Evolutionary conservation across 2,113 vertebrate species (phyloP).

Genomic region (Gadus macrocephalus): DNA sequence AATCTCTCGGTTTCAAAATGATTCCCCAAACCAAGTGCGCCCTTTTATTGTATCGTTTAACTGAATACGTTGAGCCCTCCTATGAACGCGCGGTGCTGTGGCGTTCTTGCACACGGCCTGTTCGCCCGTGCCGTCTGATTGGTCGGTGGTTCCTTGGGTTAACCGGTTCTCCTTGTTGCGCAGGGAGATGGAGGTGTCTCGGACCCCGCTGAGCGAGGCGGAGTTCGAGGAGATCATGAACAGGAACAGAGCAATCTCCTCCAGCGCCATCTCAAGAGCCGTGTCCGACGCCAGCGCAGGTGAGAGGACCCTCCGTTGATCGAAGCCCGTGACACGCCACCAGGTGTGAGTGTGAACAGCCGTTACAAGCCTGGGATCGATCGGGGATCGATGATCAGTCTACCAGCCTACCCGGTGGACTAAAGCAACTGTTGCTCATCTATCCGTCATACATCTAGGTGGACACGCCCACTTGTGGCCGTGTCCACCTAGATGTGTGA

Average conservation of each 20-base stretch:
- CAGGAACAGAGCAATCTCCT: conserved; percentile 96
- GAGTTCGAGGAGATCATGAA: conserved; percentile 99
- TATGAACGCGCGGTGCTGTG: not conserved
- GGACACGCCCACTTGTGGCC: too few relatives aligned
- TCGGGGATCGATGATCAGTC: too few relatives aligned
- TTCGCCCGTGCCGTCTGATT: not conserved
- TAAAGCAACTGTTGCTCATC: too few relatives aligned
- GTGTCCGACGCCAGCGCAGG: conserved; percentile 98
- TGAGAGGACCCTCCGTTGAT: conserved; percentile 43
- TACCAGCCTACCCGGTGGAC: too few relatives aligned
- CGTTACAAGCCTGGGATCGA: too few relatives aligned
- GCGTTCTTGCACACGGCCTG: too few relatives aligned
- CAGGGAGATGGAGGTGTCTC: conserved; percentile 94
- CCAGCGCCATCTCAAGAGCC: conserved; percentile 96
- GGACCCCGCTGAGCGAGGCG: conserved; percentile 92
- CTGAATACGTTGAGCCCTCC: not conserved
- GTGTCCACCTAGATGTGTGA: too few relatives aligned
- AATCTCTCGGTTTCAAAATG: not conserved
- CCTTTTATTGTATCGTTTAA: not conserved
- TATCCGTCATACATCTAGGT: too few relatives aligned
- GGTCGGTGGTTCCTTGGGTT: too few relatives aligned
- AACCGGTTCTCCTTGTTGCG: not conserved
- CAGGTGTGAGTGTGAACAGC: too few relatives aligned
- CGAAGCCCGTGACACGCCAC: too few relatives aligned
- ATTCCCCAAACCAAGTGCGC: not conserved